Evolutionary conservation across 2,797 vertebrate genomes (phyloP).

Genomic region (Cossypha heuglini): DNA sequence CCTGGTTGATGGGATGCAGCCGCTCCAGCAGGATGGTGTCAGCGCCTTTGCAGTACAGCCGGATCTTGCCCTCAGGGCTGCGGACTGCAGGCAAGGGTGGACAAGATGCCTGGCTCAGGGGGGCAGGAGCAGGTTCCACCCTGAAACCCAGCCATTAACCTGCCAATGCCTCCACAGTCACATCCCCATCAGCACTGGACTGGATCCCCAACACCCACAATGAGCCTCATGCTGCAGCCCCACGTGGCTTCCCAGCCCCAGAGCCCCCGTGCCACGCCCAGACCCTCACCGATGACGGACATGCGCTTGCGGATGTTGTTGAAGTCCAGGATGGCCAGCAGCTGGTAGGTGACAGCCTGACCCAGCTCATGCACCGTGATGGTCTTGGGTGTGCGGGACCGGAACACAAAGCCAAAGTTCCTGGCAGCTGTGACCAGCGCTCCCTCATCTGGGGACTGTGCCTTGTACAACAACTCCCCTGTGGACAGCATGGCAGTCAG

Average conservation of each 20-base stretch:
- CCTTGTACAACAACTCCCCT: slow-evolving; percentile 91
- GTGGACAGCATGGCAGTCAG: neutral
- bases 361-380: slow-evolving; percentile 87
- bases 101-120: neutral
- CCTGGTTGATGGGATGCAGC: slow-evolving; percentile 82
- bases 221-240: accelerated
- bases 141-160: neutral
- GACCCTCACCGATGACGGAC: slow-evolving; percentile 88
- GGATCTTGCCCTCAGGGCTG: slow-evolving; percentile 86
- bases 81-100: slow-evolving; percentile 75
- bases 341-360: slow-evolving; percentile 83
- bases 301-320: slow-evolving; percentile 95
- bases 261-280: accelerated
- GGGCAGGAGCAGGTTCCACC: neutral
- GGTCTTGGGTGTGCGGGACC: slow-evolving; percentile 87
- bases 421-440: slow-evolving; percentile 90
- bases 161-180: neutral
- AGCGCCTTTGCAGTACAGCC: slow-evolving; percentile 93
- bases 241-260: accelerated
- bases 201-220: neutral
- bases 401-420: slow-evolving; percentile 93
- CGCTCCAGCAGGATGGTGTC: slow-evolving; percentile 91
- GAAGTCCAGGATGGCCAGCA: slow-evolving; percentile 93
- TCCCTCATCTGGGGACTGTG: slow-evolving; percentile 92
- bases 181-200: accelerated